Percentiles rank a stretch among this genome's conserved stretches.
Conservation (phyloP, 2,113 vertebrate genomes). For the Motacilla tschutschensis region DNA sequence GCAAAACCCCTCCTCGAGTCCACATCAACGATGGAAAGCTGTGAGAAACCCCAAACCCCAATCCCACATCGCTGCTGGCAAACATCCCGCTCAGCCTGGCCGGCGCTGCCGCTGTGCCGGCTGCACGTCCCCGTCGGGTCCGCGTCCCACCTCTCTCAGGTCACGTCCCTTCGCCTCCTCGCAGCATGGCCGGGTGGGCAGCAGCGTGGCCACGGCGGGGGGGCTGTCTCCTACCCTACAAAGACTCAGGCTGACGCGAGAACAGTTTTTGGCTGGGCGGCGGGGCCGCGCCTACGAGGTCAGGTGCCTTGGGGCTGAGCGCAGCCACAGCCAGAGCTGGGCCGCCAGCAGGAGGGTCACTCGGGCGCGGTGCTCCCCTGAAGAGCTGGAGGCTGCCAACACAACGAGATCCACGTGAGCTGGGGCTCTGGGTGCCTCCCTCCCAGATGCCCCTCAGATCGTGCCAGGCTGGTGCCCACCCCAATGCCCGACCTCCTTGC, state of each 20-base stretch:
- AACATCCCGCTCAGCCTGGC: background rate
- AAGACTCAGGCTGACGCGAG: conserved; percentile 57
- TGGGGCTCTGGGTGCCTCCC: fast-evolving
- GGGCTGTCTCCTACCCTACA: conserved; percentile 68
- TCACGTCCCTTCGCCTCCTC: background rate
- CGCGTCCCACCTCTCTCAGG: fast-evolving
- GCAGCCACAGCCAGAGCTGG: conserved; percentile 72
- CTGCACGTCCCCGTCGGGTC: fast-evolving
- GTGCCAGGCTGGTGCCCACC: fast-evolving
- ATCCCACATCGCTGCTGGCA: fast-evolving
- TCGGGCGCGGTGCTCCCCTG: conserved; percentile 43
- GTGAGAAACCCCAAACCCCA: background rate
- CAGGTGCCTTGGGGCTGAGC: conserved; percentile 39
- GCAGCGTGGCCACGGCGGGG: background rate
- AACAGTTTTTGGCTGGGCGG: conserved; percentile 63
- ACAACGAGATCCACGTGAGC: background rate
- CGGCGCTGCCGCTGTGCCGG: fast-evolving
- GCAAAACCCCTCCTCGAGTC: background rate
- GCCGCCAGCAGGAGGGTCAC: conserved; percentile 46
- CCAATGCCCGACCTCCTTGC: fast-evolving
- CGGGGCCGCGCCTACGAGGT: conserved; percentile 60
- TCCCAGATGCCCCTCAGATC: fast-evolving
- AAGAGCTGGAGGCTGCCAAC: conserved; percentile 73
- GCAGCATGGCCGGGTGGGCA: background rate
- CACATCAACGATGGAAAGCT: background rate